Percentiles rank a stretch among this genome's conserved stretches.
Conservation (phyloP, 1,140 invertebrate species). For the Nilaparvata lugens region DNA sequence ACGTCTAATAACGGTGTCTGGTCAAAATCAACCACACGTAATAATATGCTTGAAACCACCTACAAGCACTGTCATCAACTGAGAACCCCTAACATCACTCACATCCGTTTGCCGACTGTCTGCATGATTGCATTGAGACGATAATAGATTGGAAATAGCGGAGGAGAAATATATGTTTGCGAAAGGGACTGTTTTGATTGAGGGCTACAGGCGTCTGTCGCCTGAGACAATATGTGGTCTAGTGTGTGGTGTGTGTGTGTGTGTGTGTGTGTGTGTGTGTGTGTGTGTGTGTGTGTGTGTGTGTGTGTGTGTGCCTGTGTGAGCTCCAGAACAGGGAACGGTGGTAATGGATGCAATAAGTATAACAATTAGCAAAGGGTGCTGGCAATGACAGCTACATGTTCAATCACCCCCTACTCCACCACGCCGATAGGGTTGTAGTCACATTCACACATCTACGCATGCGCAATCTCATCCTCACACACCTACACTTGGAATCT, state of each 20-base stretch:
- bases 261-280: no score
- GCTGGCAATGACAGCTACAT: constrained; percentile 4
- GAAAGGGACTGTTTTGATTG: background rate
- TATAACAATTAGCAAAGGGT: constrained; percentile 5
- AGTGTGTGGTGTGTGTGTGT: background rate
- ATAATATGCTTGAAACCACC: no score
- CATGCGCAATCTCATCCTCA: background rate
- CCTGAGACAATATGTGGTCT: background rate
- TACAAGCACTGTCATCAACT: no score
- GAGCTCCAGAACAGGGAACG: background rate
- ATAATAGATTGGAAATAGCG: background rate
- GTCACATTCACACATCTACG: background rate
- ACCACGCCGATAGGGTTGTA: background rate
- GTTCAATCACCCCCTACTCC: background rate
- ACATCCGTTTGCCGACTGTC: no score
- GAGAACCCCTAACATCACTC: no score
- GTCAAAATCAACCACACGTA: no score
- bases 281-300: background rate
- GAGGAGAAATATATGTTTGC: background rate
- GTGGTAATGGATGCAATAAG: constrained; percentile 3
- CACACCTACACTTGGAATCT: background rate
- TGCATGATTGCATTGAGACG: no score
- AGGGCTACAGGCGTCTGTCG: background rate
- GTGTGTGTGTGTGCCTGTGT: no score
- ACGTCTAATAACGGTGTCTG: no score